A percentile compares a stretch with the other conserved stretches of the same genome.
Conservation (phyloP, 2,797 vertebrate species). For the Xenentodon cancila region DNA sequence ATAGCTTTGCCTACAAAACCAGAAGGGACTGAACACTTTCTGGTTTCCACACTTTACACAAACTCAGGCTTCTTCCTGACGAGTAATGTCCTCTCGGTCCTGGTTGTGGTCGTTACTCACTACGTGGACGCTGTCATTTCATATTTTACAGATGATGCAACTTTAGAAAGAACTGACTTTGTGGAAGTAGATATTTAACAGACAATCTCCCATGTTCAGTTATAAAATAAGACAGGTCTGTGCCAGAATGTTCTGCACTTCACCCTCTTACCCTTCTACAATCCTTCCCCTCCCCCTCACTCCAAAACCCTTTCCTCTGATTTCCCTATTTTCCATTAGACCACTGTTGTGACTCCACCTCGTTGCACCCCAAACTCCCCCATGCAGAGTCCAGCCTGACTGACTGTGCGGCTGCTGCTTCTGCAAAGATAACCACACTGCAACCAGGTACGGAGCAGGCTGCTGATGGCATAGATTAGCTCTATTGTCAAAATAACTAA, state of each 20-base stretch:
- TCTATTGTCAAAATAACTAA: slow-evolving; percentile 84
- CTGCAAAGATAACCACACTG: slow-evolving; percentile 83
- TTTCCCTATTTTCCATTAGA: slow-evolving; percentile 60
- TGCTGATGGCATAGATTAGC: slow-evolving; percentile 84
- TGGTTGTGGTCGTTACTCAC: slow-evolving; percentile 18
- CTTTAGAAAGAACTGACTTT: slow-evolving; percentile 61
- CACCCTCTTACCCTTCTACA: slow-evolving; percentile 28
- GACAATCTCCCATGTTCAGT: slow-evolving; percentile 72
- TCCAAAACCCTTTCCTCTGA: slow-evolving; percentile 30
- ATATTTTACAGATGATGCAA: slow-evolving; percentile 64
- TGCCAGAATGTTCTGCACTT: slow-evolving; percentile 61
- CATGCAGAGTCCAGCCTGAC: slow-evolving; percentile 52
- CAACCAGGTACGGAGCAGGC: slow-evolving; percentile 78
- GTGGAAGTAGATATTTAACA: slow-evolving; percentile 72
- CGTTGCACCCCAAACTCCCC: slow-evolving; percentile 63
- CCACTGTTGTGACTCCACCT: slow-evolving; percentile 61
- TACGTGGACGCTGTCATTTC: slow-evolving; percentile 53
- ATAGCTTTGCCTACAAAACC: slow-evolving; percentile 29
- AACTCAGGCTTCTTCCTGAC: slow-evolving; percentile 24
- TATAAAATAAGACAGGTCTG: slow-evolving; percentile 62
- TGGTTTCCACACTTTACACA: slow-evolving; percentile 41
- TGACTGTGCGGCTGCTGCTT: slow-evolving; percentile 76
- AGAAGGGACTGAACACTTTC: slow-evolving; percentile 56
- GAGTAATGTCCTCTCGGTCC: slow-evolving; percentile 23
- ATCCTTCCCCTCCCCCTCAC: slow-evolving; percentile 14